phyloP scores from a whole-genome alignment of 2,113 vertebrate species.

The Polypterus senegalus region DNA sequence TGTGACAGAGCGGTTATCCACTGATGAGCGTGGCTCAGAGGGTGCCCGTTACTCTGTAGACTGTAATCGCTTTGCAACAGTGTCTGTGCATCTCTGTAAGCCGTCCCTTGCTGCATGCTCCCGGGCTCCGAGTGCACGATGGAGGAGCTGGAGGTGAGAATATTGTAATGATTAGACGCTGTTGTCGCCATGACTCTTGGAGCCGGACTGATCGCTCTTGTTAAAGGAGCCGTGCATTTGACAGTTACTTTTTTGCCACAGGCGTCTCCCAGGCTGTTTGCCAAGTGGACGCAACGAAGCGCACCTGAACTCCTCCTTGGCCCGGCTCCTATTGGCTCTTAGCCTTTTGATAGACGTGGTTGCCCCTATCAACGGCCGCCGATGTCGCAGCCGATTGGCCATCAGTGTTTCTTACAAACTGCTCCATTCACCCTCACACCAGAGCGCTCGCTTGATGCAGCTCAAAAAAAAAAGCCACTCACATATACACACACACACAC shows the following conservation, averaged over 20 bases:
- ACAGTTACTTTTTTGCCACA: conserved; percentile 78
- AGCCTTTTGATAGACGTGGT: conserved; percentile 69
- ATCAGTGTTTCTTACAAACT: conserved; percentile 36
- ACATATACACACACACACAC: too few species aligned
- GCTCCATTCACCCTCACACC: conserved; percentile 38
- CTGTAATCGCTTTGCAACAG: conserved; percentile 71
- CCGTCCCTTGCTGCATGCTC: conserved; percentile 76
- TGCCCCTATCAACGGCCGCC: conserved; percentile 56
- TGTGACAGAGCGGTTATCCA: conserved; percentile 91
- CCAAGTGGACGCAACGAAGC: conserved; percentile 65
- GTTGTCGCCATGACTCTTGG: conserved; percentile 92
- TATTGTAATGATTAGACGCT: conserved; percentile 93
- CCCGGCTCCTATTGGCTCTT: conserved; percentile 56
- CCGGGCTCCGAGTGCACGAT: conserved; percentile 86
- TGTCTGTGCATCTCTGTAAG: conserved; percentile 85
- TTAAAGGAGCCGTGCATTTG: conserved; percentile 84
- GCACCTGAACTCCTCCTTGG: conserved; percentile 66
- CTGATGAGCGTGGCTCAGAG: conserved; percentile 92
- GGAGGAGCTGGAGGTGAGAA: conserved; percentile 85
- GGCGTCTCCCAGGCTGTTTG: conserved; percentile 65
- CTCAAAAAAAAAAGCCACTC: too few species aligned
- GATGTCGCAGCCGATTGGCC: conserved; percentile 45
- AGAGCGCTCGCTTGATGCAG: conserved; percentile 18
- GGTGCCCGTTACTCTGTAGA: conserved; percentile 84
- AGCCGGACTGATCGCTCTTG: conserved; percentile 78